A percentile compares a stretch with the other conserved stretches of the same genome.
Conservation (phyloP, 2,113 vertebrate genomes). For the Andinoacara biseriatus region DNA sequence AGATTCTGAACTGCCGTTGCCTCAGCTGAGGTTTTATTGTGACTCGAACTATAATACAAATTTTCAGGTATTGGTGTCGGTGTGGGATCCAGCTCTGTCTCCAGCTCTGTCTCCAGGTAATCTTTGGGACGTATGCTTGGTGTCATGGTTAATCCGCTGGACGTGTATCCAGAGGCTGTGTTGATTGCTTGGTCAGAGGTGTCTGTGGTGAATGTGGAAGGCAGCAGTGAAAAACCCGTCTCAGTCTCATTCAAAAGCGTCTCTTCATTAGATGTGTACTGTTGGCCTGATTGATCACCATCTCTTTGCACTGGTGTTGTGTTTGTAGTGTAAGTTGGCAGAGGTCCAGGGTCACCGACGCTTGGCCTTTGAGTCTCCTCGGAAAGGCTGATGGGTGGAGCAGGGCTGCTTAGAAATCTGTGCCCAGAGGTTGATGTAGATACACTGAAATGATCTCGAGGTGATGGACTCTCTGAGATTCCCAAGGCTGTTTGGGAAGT, state of each 20-base stretch:
- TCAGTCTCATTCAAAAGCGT: conserved; percentile 18
- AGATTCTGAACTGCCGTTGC: not conserved
- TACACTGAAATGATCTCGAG: not conserved
- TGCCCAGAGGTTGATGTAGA: conserved; percentile 24
- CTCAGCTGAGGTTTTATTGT: not conserved
- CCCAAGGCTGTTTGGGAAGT: conserved; percentile 8
- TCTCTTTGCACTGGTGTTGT: not conserved
- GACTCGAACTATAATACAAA: conserved; percentile 36
- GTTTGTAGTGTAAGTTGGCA: not conserved
- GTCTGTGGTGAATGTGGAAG: conserved; percentile 26
- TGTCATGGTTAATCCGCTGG: not conserved
- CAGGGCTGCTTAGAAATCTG: conserved; percentile 27
- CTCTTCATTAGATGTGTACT: conserved; percentile 6
- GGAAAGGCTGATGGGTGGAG: conserved; percentile 30
- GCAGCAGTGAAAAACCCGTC: conserved; percentile 15
- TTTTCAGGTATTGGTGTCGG: conserved; percentile 23
- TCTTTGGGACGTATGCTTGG: conserved; percentile 5
- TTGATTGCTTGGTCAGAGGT: conserved; percentile 7
- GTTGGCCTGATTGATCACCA: conserved; percentile 12
- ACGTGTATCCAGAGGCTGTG: conserved; percentile 21
- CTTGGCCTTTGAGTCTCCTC: conserved; percentile 20
- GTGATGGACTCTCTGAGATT: not conserved
- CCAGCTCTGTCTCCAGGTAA: conserved; percentile 16
- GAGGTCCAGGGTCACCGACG: not conserved
- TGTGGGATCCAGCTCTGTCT: conserved; percentile 31